Percentiles rank a stretch among this genome's conserved stretches.
These are phyloP conservation scores for Lasioglossum baleicum DNA, from an alignment of 1,140 invertebrate species.

Conservation along the genomic window DNA sequence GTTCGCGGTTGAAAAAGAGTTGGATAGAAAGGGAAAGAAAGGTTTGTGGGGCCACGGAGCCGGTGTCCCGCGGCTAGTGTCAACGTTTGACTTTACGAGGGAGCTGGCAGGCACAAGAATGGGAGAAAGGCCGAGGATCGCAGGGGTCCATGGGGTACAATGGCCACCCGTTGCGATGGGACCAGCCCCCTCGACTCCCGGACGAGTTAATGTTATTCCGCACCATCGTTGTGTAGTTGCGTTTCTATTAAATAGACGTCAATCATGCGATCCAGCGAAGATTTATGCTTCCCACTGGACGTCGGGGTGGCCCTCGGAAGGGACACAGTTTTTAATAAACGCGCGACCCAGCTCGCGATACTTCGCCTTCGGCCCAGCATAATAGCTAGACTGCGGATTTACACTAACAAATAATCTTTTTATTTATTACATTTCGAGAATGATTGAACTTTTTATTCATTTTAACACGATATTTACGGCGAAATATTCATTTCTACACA, in stretches of 20 bases:
- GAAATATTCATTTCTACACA: no score
- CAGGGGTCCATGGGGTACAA: conserved; percentile 71
- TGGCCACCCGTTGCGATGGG: conserved; percentile 74
- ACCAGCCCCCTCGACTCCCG: conserved; percentile 74
- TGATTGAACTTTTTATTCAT: no score
- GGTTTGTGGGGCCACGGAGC: conserved; percentile 40
- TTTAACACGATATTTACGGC: no score
- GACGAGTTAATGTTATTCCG: conserved; percentile 76
- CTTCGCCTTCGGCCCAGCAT: background rate
- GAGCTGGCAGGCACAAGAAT: conserved; percentile 70
- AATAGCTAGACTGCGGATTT: no score
- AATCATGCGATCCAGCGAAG: conserved; percentile 68
- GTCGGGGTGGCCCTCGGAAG: conserved; percentile 48
- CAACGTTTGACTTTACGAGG: conserved; percentile 78
- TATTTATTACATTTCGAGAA: no score
- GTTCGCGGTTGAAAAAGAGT: conserved; percentile 31
- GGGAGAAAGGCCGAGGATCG: conserved; percentile 66
- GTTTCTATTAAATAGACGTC: conserved; percentile 79
- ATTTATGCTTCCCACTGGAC: conserved; percentile 63
- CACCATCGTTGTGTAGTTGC: conserved; percentile 70
- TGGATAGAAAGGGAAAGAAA: conserved; percentile 35
- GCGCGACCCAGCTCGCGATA: background rate
- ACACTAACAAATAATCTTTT: no score
- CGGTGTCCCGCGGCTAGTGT: conserved; percentile 75
- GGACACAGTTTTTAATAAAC: conserved; percentile 61